A percentile compares a stretch with the other conserved stretches of the same genome.
Conservation (phyloP, 35 echinoderm and acorn worm genomes). For the Ptychodera flava region DNA sequence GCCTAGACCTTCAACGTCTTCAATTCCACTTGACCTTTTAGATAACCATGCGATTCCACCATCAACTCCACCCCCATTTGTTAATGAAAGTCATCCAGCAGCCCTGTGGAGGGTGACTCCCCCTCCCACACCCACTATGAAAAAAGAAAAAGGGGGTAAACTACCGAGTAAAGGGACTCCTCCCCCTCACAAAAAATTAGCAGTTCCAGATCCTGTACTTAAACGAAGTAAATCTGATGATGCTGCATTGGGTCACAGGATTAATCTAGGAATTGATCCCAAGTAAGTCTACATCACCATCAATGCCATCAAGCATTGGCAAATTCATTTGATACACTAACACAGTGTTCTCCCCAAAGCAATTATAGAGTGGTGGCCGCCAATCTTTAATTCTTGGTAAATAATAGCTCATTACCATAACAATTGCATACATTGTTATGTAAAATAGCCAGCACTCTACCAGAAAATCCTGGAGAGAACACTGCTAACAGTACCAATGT, state of each 20-base stretch:
- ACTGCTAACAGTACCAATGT: no score
- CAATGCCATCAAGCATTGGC: no score
- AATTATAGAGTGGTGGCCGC: no score
- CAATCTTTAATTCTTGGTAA: no score
- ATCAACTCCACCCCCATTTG: constrained; percentile 31
- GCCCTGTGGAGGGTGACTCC: constrained; percentile 46
- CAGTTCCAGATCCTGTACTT: background rate
- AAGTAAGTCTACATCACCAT: no score
- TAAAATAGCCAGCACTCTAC: no score
- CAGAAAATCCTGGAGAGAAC: no score
- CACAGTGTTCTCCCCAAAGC: no score
- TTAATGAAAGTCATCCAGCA: constrained; percentile 24
- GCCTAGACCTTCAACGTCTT: constrained; percentile 43
- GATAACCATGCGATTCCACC: constrained; percentile 18
- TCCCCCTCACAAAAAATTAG: constrained; percentile 58
- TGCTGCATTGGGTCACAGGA: background rate
- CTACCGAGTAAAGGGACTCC: constrained; percentile 42
- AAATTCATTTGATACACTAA: no score
- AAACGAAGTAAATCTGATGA: constrained; percentile 32
- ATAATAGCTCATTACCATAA: no score
- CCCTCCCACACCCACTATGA: constrained; percentile 51
- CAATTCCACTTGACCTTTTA: constrained; percentile 20
- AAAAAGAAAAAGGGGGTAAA: constrained; percentile 38
- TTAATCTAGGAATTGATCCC: no score
- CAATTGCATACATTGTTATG: no score